phyloP scores from a whole-genome alignment of 2,888 invertebrate species.

The Diarsia mendica region DNA sequence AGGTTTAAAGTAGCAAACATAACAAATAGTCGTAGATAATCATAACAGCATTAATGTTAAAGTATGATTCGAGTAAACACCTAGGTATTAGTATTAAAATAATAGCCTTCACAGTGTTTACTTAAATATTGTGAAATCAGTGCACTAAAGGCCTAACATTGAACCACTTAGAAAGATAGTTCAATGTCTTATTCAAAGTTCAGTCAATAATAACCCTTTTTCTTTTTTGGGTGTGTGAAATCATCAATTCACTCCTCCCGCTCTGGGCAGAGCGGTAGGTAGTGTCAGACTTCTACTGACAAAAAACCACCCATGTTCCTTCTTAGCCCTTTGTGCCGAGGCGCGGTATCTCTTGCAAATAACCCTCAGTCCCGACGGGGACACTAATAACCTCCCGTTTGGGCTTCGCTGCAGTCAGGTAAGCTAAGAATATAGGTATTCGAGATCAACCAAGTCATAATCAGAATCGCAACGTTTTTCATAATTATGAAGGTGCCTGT shows the following conservation, averaged over 20 bases:
- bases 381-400: neutral
- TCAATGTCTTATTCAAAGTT: neutral
- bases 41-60: conserved; percentile 65
- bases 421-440: neutral
- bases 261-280: too few relatives aligned
- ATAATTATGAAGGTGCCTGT: neutral
- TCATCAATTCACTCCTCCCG: too few relatives aligned
- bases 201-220: too few relatives aligned
- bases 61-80: conserved; percentile 68
- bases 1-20: conserved; percentile 53
- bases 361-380: too few relatives aligned
- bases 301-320: too few relatives aligned
- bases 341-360: too few relatives aligned
- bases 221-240: too few relatives aligned
- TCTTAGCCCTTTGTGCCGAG: too few relatives aligned
- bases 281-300: too few relatives aligned
- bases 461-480: neutral
- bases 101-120: conserved; percentile 48
- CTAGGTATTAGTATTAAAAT: conserved; percentile 61
- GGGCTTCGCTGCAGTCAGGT: too few relatives aligned
- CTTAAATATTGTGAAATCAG: conserved; percentile 74
- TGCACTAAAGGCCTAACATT: conserved; percentile 72
- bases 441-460: neutral
- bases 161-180: conserved; percentile 57
- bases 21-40: conserved; percentile 63